Base-by-base conservation (phyloP, 2,888 invertebrate genomes). In the Trisateles emortualis region DNA sequence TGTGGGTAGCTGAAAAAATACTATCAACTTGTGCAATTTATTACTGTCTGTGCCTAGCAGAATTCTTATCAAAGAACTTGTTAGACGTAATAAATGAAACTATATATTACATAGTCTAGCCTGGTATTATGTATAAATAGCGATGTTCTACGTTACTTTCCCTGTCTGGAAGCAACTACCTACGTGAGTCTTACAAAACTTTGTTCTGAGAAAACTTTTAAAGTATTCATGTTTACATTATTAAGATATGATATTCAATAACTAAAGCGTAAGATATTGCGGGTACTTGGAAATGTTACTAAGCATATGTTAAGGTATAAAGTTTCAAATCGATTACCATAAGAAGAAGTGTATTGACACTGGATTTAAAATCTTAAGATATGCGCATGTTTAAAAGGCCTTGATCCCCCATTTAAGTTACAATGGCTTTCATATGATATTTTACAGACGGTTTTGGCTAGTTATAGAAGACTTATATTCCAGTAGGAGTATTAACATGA, bases 21-120 rank as follows among this genome's bases (percentile, higher is more conserved):
- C 45, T 72, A 14, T 14, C 8, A 14, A 13, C 33, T 14, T 68
- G 52, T 51, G 48, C 53, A 67, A 70, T 70, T 72, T 64, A 62
- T 70, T 62, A 60, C 52, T 62, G 58, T 67, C 58, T 53, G 39
- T 56, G 57, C 52, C 57, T 69, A 53, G 59, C 56, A 62, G 45
- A 59, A 56, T 58, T 54, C 48, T 59, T 61, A 66, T 69, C 63
- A 52, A 48, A 58, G 53, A 65, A 68, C 59, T 63, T 74, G 30
- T 49, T 46, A 52, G 55, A 68, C 52, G 51, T 62, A 67, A 71
- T 72, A 60, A 60, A 58, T 63, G 50, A 36, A 57, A 68, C 64
- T 76, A 67, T 68, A 59, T 62, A 70, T 59, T 63, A 54, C 54
- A 63, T 52, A 22, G 22, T 22, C 22, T 22, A 22, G 22, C 22